phyloP scores from a whole-genome alignment of 2,113 vertebrate species.

The Vulpes lagopus region DNA sequence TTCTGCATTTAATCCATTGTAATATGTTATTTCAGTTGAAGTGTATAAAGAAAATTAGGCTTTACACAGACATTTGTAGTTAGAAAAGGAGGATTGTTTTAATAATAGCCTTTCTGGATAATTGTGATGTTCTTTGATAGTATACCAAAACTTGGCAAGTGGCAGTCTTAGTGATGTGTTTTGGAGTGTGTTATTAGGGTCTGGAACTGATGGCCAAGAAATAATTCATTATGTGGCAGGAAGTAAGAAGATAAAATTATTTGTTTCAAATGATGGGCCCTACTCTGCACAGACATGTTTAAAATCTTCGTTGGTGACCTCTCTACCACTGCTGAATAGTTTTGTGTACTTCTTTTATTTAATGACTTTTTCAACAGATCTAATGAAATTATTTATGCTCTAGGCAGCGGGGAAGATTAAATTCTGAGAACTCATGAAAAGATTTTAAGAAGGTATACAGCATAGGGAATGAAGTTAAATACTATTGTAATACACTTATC shows the following conservation, averaged over 20 bases:
- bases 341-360: slow-evolving; percentile 10
- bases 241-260: background rate
- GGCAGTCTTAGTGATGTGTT: too few species aligned
- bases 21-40: too few species aligned
- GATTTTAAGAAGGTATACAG: background rate
- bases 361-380: slow-evolving; percentile 1
- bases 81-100: too few species aligned
- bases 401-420: background rate
- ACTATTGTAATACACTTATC: background rate
- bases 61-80: too few species aligned
- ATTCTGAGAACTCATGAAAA: slow-evolving; percentile 34
- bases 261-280: background rate
- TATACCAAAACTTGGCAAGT: too few species aligned
- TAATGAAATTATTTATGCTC: slow-evolving; percentile 29
- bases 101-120: too few species aligned
- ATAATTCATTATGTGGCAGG: background rate
- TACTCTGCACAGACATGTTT: background rate
- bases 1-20: too few species aligned
- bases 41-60: too few species aligned
- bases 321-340: background rate
- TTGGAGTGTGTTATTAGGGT: too few species aligned
- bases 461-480: background rate
- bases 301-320: slow-evolving; percentile 36
- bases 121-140: too few species aligned
- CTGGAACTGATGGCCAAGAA: too few species aligned